A percentile compares a stretch with the other conserved stretches of the same genome.
Evolutionary conservation across 1,140 invertebrate genomes (phyloP).

Genomic region (Lerema accius): DNA sequence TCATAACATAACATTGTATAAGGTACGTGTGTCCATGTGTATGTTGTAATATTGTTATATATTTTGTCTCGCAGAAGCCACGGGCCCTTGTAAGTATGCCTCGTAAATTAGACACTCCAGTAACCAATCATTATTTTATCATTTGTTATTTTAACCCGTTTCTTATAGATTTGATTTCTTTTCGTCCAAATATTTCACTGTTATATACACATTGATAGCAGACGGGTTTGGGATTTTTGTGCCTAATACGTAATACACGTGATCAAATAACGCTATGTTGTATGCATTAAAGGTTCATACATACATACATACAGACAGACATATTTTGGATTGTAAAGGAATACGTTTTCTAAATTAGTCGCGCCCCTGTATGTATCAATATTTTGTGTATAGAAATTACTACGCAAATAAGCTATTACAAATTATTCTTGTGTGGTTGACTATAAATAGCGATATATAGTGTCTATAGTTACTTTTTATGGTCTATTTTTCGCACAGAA

Average conservation of each 20-base stretch:
- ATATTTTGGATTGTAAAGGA: too few species aligned
- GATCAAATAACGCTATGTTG: too few species aligned
- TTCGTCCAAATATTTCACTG: background rate
- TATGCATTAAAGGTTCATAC: too few species aligned
- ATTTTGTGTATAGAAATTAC: too few species aligned
- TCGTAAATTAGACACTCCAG: conserved; percentile 21
- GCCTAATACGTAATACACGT: background rate
- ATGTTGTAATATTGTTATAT: conserved; percentile 23
- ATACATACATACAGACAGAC: too few species aligned
- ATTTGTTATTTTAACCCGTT: conserved; percentile 16
- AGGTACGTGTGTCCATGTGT: background rate
- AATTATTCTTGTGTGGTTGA: too few species aligned
- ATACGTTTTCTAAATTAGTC: too few species aligned
- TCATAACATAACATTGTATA: background rate
- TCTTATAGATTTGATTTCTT: background rate
- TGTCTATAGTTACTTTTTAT: too few species aligned
- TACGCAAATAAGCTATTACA: too few species aligned
- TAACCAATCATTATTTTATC: background rate
- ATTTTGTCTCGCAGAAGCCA: conserved; percentile 77
- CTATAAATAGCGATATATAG: too few species aligned
- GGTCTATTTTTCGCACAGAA: background rate
- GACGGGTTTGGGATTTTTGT: background rate
- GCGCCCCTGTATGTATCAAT: too few species aligned
- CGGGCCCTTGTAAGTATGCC: conserved; percentile 77
- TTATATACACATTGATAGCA: background rate